Conservation (phyloP, 2,113 vertebrate species). For the Garra rufa region DNA sequence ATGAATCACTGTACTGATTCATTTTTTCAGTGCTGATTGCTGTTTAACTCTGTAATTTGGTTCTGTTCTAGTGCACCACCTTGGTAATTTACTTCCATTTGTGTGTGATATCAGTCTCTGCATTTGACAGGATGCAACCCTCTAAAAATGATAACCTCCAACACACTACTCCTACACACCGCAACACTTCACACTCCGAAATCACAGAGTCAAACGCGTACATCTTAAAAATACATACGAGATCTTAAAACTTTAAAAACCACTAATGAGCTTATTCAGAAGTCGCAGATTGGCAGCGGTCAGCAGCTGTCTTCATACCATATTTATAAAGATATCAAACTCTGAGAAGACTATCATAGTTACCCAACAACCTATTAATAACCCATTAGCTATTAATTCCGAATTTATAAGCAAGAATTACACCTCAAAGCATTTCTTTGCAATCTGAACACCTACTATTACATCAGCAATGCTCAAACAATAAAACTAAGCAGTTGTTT, state of each 20-base stretch:
- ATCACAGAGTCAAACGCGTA: neutral
- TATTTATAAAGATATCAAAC: neutral
- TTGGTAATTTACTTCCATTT: neutral
- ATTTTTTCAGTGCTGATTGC: neutral
- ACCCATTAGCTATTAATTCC: neutral
- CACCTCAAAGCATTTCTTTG: neutral
- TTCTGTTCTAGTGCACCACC: neutral
- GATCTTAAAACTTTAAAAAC: neutral
- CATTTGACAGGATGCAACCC: neutral
- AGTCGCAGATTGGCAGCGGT: neutral
- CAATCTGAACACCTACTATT: neutral
- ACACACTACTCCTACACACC: neutral
- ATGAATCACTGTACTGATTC: neutral
- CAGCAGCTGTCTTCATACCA: neutral
- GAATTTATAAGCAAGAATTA: neutral
- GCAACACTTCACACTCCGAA: neutral
- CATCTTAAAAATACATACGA: slow-evolving; percentile 1
- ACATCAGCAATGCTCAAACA: neutral
- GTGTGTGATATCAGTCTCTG: neutral
- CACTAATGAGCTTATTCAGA: neutral
- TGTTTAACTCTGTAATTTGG: neutral
- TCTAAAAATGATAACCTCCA: neutral
- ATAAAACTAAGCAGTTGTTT: slow-evolving; percentile 4
- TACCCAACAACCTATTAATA: slow-evolving; percentile 1
- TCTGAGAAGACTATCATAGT: neutral